Evolutionary conservation across 2,113 vertebrate species (phyloP), one percentile per base, ranked within the genome.

Genomic region (Potamarius usumacintae): DNA sequence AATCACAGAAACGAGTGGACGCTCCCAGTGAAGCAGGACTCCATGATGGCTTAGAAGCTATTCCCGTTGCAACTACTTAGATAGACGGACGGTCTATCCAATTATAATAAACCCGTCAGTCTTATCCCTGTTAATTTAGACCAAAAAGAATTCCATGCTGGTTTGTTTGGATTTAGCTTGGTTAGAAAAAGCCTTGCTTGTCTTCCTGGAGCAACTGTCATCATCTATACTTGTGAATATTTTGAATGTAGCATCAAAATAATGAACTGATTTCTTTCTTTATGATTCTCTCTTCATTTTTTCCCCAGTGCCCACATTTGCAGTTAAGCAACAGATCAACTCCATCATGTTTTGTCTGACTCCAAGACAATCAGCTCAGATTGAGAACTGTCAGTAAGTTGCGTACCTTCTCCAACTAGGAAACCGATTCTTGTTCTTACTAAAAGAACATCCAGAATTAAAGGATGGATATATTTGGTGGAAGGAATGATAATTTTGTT

Each of bases 351-450:
- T 90, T 85, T 17, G 60, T 58, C 85, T 90, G 85, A 89, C 53
- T 50, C 1, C 2, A 34, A 58, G 18, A 22, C 87, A 90, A 1
- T 82, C 18, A 27, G 14, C 34, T 71, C 87, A 55, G 85, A 85
- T 90, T 6, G 86, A 52, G n/a, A 78, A 79, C 71, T 10, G 25
- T 69, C 69, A 20, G 89, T 90, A 88, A 88, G 89, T 90, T 6
- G 27, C 5, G 17, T 11, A 15, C 48, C 1, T 52, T 5, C 50
- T 52, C 20, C 62, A 1, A 48, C 6, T 2, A 62, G 53, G 27
- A 77, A 42, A 58, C 25, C 3, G 7, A 48, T 74, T 62, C 8
- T 52, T 12, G 14, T 48, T 17, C 57, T 69, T 0, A 11, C 58
- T 77, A 30, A 53, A 30, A 30, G 1, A 52, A 48, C 34, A 30